Conservation (phyloP, 1,140 invertebrate species). For the Belonocnema kinseyi region DNA sequence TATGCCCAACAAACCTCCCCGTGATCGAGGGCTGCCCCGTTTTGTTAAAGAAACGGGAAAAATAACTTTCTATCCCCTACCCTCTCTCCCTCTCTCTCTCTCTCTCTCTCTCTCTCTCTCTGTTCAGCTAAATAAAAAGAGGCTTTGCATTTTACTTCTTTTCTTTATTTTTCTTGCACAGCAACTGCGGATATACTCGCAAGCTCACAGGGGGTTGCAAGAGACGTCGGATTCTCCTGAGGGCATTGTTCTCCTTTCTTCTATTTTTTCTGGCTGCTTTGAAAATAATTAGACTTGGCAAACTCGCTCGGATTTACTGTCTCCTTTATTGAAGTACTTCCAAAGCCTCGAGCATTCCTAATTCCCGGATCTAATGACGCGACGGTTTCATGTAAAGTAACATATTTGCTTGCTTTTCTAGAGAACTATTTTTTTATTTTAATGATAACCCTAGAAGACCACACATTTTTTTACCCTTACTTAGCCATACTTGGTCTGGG, state of each 20-base stretch:
- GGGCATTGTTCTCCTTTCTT: conserved; percentile 13
- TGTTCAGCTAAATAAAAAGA: not conserved
- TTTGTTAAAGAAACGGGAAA: not conserved
- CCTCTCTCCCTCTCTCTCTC: too few species aligned
- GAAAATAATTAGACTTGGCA: conserved; percentile 28
- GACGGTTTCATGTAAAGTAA: too few species aligned
- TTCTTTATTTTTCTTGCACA: not conserved
- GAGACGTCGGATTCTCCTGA: conserved; percentile 7
- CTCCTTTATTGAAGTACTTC: not conserved
- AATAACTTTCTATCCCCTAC: not conserved
- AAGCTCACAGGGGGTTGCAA: not conserved
- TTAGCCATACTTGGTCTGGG: too few species aligned
- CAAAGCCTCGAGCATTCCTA: not conserved
- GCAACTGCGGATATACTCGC: not conserved
- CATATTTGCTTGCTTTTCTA: too few species aligned
- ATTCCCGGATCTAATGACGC: too few species aligned
- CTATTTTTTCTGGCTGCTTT: not conserved
- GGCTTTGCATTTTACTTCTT: not conserved
- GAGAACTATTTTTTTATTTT: too few species aligned
- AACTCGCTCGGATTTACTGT: not conserved
- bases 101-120: too few species aligned
- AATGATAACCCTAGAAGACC: too few species aligned
- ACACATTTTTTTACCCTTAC: too few species aligned
- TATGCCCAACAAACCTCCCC: conserved; percentile 1
- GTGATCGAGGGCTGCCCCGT: conserved; percentile 12